Base-by-base conservation (phyloP, 2,113 vertebrate genomes). In the Rhea americana region DNA sequence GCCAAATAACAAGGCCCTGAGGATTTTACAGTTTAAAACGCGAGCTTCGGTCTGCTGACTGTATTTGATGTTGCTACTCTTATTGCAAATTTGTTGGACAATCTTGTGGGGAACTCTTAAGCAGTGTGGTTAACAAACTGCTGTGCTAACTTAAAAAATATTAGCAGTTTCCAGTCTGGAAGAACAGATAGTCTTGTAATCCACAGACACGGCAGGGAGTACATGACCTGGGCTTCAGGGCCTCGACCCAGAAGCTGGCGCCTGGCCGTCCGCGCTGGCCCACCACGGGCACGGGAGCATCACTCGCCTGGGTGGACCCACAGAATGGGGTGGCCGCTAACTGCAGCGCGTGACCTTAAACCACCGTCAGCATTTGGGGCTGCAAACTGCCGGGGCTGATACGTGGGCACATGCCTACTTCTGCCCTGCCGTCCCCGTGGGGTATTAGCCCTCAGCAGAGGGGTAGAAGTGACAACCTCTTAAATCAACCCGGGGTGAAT, bases 401-500 rank as follows among this genome's bases (percentile, higher is more conserved):
- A 25, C 2, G 2, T 8, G 37, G 61, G 7, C 48, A 71, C 35
- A 3, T 4, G 25, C 71, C 13, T 1, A 58, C 68, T 65, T 75
- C 51, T 94, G 83, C 73, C 56, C 51, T 94, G 83, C 73, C 56
- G 20, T 48, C 88, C 50, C 5, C 0, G 5, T 62, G 79, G 37
- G 45, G 35, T 58, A 45, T 48, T 41, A 87, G 61, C 21, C 68
- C n/a, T 43, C 11, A 14, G 19, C n/a, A 32, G 43, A 91, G 61
- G 56, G 32, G 39, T 39, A 26, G 48, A 86, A 93, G 51, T 84
- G 80, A 67, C 66, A 86, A 21, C 19, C 51, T 95, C 83, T 91
- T 93, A 83, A 90, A 91, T 95, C 80, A 95, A 35, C 25, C 18
- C 53, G 12, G 53, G 61, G 62, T 92, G 89, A 93, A 41, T 71